phyloP scores from a whole-genome alignment of 2,888 invertebrate genomes.

The Pheosia gnoma region DNA sequence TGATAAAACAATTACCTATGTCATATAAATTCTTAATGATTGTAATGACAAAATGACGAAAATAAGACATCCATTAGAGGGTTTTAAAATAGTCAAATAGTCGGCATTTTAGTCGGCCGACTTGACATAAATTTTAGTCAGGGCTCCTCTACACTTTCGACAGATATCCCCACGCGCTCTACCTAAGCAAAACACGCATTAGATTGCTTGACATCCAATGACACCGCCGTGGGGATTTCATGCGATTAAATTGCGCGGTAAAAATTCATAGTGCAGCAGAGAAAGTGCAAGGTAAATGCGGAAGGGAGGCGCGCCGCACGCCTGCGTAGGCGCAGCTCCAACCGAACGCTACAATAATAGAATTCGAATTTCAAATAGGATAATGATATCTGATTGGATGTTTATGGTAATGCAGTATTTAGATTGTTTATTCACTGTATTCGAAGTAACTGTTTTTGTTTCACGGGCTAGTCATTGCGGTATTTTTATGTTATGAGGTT shows the following conservation, averaged over 20 bases:
- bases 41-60: too few relatives aligned
- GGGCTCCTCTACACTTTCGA: too few relatives aligned
- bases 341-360: constrained; percentile 14
- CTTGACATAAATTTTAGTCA: too few relatives aligned
- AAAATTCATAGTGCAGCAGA: constrained; percentile 53
- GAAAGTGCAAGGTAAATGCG: constrained; percentile 63
- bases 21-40: too few relatives aligned
- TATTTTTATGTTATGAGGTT: too few relatives aligned
- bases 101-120: too few relatives aligned
- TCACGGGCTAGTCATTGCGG: too few relatives aligned
- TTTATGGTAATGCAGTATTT: not conserved
- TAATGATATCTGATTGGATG: constrained; percentile 5
- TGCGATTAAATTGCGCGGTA: constrained; percentile 46
- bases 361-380: constrained; percentile 5
- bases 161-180: too few relatives aligned
- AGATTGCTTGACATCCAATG: constrained; percentile 27
- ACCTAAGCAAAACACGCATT: constrained; percentile 39
- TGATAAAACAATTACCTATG: too few relatives aligned
- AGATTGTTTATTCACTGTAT: not conserved
- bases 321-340: constrained; percentile 29
- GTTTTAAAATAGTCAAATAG: too few relatives aligned
- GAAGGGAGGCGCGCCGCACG: constrained; percentile 42
- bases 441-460: not conserved
- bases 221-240: constrained; percentile 37
- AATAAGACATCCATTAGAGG: too few relatives aligned